Conservation (phyloP, 2,888 invertebrate species). For the Amiota communis region DNA sequence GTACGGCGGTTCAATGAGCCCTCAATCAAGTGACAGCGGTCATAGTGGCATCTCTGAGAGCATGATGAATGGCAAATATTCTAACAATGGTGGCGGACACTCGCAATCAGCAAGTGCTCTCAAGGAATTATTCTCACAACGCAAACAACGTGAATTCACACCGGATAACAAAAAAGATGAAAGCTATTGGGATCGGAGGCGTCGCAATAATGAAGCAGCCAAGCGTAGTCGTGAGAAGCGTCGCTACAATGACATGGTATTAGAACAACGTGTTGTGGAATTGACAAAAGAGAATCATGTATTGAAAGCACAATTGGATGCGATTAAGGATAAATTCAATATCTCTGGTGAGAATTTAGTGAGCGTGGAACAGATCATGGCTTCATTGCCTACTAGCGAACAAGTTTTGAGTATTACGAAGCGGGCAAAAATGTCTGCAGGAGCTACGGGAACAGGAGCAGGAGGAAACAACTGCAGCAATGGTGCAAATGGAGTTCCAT, state of each 20-base stretch:
- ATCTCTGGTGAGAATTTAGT: conserved; percentile 90
- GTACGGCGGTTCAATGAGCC: conserved; percentile 70
- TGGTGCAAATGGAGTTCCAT: conserved; percentile 12
- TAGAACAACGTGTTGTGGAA: conserved; percentile 94
- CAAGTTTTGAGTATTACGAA: conserved; percentile 89
- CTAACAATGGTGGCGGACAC: too few relatives aligned
- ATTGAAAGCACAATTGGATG: conserved; percentile 91
- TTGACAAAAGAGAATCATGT: conserved; percentile 96
- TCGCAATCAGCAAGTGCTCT: conserved; percentile 73
- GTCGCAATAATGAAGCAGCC: conserved; percentile 97
- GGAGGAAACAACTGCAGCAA: conserved; percentile 33
- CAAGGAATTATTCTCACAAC: conserved; percentile 89
- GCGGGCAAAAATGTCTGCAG: conserved; percentile 74
- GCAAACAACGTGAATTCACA: conserved; percentile 96
- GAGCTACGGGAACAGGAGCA: conserved; percentile 25
- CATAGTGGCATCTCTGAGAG: conserved; percentile 63
- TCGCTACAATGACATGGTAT: conserved; percentile 95
- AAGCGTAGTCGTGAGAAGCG: conserved; percentile 97
- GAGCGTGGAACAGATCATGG: conserved; percentile 90
- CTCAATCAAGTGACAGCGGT: conserved; percentile 74
- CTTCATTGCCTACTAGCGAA: conserved; percentile 87
- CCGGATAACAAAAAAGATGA: conserved; percentile 97
- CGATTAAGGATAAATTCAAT: conserved; percentile 93
- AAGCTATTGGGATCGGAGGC: conserved; percentile 96
- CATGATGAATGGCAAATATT: conserved; percentile 52